Evolutionary conservation across 2,888 invertebrate genomes (phyloP), one percentile per base, ranked within the genome.

Genomic region (Biston stratarius): DNA sequence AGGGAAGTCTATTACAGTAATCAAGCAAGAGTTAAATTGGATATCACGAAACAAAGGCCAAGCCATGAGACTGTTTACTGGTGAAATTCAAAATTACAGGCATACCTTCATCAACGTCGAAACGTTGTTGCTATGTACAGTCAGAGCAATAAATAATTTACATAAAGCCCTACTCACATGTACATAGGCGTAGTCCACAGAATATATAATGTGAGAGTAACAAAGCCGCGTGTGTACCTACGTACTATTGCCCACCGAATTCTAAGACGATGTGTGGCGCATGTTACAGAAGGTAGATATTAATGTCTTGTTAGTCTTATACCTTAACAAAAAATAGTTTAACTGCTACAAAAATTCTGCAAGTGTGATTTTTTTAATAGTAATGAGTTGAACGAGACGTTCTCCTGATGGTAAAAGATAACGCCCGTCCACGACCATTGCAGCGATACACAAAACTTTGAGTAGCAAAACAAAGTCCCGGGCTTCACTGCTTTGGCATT

Each of bases 221-320:
- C 90, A 89, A 88, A 87, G 87, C 90, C 85, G 80, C 71, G 79
- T 78, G 61, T 62, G 67, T 67, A 67, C 52, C 49, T 66, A 85
- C 83, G 86, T 92, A 57, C 59, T 59, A 89, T 92, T 91, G 90
- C 90, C 89, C 89, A 86, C 90, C 89, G 84, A 92, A 91, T 91
- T 90, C 89, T 88, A 90, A 90, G 85, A 85, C 83, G 77, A 77
- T 73, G 60, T 61, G 63, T 75, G 83, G 82, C 58, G 3, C 69
- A 84, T 87, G 76, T 51, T 15, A 80, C 5, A 61, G 76, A 76
- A 60, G 8, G 24, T 24, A 24, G 24, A 24, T 24, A 0, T 33
- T 34, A 70, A 40, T 5, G 15, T 40, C 15, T 53, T 14, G 11
- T 3, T 24, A n/a, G n/a, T n/a, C n/a, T n/a, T n/a, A n/a, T n/a